These are phyloP conservation scores for Cheiracanthium punctorium DNA, from an alignment of 2,888 invertebrate species.

Conservation along the genomic window DNA sequence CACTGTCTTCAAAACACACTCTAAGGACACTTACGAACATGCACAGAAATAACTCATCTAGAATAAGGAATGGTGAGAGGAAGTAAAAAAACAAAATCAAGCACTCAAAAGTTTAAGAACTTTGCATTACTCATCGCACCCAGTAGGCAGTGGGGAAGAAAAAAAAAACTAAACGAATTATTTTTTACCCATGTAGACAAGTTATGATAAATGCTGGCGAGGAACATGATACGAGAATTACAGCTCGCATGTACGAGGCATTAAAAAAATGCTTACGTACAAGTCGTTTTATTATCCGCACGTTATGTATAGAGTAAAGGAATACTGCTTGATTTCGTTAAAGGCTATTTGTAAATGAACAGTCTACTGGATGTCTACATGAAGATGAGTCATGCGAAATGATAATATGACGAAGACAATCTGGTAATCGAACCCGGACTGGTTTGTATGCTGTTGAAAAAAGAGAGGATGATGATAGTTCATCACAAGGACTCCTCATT, in stretches of 20 bases:
- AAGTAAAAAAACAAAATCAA: neutral
- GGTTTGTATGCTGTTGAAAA: no score
- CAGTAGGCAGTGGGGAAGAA: neutral
- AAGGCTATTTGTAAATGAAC: neutral
- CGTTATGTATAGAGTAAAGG: slow-evolving; percentile 14
- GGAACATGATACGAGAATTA: slow-evolving; percentile 47
- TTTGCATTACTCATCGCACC: slow-evolving; percentile 34
- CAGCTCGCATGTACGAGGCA: slow-evolving; percentile 29
- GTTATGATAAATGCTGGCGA: slow-evolving; percentile 58
- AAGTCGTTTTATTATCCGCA: slow-evolving; percentile 54
- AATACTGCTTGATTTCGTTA: neutral
- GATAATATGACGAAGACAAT: no score
- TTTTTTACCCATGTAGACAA: slow-evolving; percentile 35
- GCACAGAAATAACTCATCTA: slow-evolving; percentile 5
- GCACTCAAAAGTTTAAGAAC: slow-evolving; percentile 15
- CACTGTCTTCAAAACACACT: neutral
- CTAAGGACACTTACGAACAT: neutral
- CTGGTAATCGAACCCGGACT: no score
- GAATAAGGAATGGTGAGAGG: neutral
- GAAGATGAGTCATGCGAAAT: neutral
- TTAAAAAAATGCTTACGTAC: slow-evolving; percentile 44
- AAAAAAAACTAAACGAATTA: slow-evolving; percentile 10
- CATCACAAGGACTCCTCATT: no score
- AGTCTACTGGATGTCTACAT: neutral
- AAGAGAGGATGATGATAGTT: no score